Evolutionary conservation across 2,797 vertebrate genomes (phyloP), one percentile per base, ranked within the genome.

Genomic region (Cyclura pinguis): DNA sequence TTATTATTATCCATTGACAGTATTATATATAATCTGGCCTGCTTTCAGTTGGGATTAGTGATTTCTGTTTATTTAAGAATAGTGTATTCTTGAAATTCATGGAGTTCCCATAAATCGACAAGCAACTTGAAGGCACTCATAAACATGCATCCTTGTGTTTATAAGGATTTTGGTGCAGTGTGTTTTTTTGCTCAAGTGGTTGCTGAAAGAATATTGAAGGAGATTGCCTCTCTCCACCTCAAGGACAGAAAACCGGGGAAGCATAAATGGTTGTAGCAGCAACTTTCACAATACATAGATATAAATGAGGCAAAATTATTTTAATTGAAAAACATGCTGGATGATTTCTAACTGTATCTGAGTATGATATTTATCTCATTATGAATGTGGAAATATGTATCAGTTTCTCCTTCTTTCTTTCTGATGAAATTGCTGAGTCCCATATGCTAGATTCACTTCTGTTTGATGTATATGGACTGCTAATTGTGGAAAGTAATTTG

Each of bases 401-500:
- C 52, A 76, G 29, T 6, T 47, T 50, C 42, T 14, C 32, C 32
- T 8, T 62, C 18, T 22, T 74, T 24, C 3, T 57, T 82, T 72
- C 38, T 32, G 35, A 57, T 67, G 69, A 83, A 88, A 74, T 83
- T 57, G 62, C 77, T 14, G 38, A 73, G 32, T 42, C 1, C 2
- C 82, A 89, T 83, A 64, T 84, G 81, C 12, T 84, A 76, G 29
- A 62, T 83, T 74, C 38, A 64, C 32, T 83, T 76, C 13, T 59
- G 20, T 76, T 82, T 8, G 32, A 69, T 35, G 73, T 88, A 47
- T 38, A 74, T 29, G 47, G 87, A 76, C 55, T 74, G 55, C 38
- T 89, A 84, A 84, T 89, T 84, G 9, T 42, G 59, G 32, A 76
- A 76, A 57, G 52, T 64, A 76, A 84, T 89, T 89, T 76, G 50